Base-by-base conservation (phyloP, 30 jellyfish, hydroid and myxozoan species). In the Sanderia malayensis region DNA sequence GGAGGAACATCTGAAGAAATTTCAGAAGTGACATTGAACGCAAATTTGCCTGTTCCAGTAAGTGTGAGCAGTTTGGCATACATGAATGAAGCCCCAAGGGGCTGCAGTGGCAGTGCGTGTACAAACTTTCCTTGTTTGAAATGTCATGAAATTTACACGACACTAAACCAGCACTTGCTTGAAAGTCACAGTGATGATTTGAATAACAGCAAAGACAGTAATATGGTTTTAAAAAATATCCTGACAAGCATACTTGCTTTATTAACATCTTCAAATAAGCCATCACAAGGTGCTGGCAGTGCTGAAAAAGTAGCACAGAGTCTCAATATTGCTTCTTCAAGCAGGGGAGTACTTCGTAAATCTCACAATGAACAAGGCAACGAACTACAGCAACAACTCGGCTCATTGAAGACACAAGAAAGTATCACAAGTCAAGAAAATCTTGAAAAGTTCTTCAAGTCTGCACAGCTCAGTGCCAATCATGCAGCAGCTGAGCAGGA, bases 191-290 rank as follows among this genome's bases (percentile, higher is more conserved):
- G 67, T 1, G 80, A 45, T 6, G 81, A 78, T 19, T 41, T 52
- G 25, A 26, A 73, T 18, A 80, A 62, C 61, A 92, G 70, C 66
- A 67, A 45, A 22, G 87, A 76, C 49, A 68, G 79, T 21, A 61
- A 29, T 31, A 47, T 75, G 1, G 66, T 82, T 3, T 74, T 88
- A 24, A 88, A 80, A 58, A 88, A 74, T 53, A 76, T 81, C 31
- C 60, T 88, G 61, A 46, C 84, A 47, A 88, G 77, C 31, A 88
- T 88, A n/a, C 86, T 88, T 23, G 67, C 94, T 69, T 49, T 88
- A 27, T 57, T 88, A 80, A 88, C 88, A 31, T 17, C 86, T 20
- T 58, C 86, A 1, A 34, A 68, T 28, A 72, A 81, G 37, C 29
- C 64, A 4, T 4, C 11, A 2, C 64, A 32, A 18, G 74, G 49